Evolutionary conservation across 2,797 vertebrate genomes (phyloP).

Genomic region (Hippoglossus hippoglossus): DNA sequence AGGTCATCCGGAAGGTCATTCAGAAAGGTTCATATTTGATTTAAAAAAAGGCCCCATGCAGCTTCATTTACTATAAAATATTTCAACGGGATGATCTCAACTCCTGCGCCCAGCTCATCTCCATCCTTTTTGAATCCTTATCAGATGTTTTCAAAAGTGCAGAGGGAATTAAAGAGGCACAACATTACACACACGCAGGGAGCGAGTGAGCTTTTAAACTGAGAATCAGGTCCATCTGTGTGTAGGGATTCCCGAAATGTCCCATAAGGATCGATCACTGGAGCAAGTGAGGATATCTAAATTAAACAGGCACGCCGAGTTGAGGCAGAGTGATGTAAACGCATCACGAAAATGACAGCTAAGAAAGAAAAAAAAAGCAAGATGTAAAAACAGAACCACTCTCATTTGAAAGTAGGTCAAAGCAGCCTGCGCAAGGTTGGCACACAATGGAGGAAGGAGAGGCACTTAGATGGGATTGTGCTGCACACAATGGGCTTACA

Average conservation of each 20-base stretch:
- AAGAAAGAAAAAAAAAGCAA: constrained; percentile 3
- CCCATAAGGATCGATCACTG: constrained; percentile 38
- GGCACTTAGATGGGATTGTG: constrained; percentile 17
- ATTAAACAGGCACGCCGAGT: constrained; percentile 33
- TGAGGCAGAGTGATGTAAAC: constrained; percentile 16
- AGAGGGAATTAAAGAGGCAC: constrained; percentile 39
- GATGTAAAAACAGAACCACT: constrained; percentile 36
- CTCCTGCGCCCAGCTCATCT: constrained; percentile 19
- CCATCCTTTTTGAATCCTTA: constrained; percentile 34
- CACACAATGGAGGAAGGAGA: constrained; percentile 28
- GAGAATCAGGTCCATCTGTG: constrained; percentile 38
- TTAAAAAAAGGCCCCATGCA: not conserved
- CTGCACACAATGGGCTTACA: not conserved
- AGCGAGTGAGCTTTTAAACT: constrained; percentile 23
- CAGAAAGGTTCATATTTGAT: constrained; percentile 7
- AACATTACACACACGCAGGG: constrained; percentile 14
- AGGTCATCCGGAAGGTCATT: not conserved
- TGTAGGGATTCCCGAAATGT: constrained; percentile 33
- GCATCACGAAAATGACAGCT: constrained; percentile 29
- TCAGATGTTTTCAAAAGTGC: constrained; percentile 45
- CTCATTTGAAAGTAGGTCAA: constrained; percentile 57
- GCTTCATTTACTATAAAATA: not conserved
- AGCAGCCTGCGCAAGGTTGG: constrained; percentile 34
- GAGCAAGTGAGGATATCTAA: constrained; percentile 32
- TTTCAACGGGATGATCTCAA: constrained; percentile 24